Conservation (phyloP, 2,888 invertebrate genomes). For the Eretmocerus hayati region DNA sequence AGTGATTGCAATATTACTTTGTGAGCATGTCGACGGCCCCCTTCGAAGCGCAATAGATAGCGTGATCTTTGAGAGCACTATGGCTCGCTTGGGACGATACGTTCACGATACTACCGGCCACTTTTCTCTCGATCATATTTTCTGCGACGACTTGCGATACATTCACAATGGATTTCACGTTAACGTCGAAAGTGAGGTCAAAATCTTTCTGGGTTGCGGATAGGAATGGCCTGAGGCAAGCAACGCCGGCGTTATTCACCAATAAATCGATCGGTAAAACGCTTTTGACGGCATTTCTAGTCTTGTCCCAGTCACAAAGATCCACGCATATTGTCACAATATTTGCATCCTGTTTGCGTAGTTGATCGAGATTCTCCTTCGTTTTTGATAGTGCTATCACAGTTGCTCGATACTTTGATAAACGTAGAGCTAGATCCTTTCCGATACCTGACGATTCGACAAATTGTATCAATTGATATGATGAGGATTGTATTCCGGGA, state of each 20-base stretch:
- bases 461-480: too few species aligned
- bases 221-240: slow-evolving; percentile 63
- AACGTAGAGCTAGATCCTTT: slow-evolving; percentile 61
- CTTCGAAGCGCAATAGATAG: slow-evolving; percentile 79
- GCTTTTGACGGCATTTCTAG: slow-evolving; percentile 54
- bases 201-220: slow-evolving; percentile 61
- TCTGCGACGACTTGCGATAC: slow-evolving; percentile 75
- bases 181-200: slow-evolving; percentile 65
- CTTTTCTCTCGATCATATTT: slow-evolving; percentile 64
- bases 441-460: slow-evolving; percentile 55
- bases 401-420: slow-evolving; percentile 64
- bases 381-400: slow-evolving; percentile 74
- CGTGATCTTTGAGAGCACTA: slow-evolving; percentile 67
- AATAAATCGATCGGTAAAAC: slow-evolving; percentile 69
- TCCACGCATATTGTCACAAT: slow-evolving; percentile 66
- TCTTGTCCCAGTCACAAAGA: slow-evolving; percentile 68
- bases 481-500: not conserved
- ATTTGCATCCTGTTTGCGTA: slow-evolving; percentile 56
- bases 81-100: slow-evolving; percentile 78
- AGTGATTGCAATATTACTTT: slow-evolving; percentile 34
- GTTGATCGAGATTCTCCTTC: slow-evolving; percentile 56
- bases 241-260: slow-evolving; percentile 85
- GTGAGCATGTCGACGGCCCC: slow-evolving; percentile 83
- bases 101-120: slow-evolving; percentile 78
- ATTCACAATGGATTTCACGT: slow-evolving; percentile 79